phyloP scores from a whole-genome alignment of 2,113 vertebrate species.

The Cyphomyrus plagiostoma region DNA sequence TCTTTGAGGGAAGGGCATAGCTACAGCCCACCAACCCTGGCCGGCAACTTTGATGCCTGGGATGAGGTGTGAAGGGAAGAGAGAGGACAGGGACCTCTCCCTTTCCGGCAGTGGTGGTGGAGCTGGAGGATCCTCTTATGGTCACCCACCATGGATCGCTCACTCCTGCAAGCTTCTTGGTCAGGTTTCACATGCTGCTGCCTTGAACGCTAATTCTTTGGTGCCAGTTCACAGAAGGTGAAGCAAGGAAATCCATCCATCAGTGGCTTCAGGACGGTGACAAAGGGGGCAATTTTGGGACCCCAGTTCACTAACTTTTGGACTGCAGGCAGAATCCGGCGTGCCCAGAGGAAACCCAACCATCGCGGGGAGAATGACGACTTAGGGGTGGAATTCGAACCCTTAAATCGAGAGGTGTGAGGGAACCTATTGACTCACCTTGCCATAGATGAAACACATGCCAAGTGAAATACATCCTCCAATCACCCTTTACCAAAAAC shows the following conservation, averaged over 20 bases:
- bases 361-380: background rate
- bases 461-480: background rate
- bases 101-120: background rate
- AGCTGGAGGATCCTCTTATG: background rate
- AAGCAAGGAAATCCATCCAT: background rate
- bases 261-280: background rate
- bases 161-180: background rate
- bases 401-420: background rate
- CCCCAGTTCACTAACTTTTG: background rate
- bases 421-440: background rate
- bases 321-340: background rate
- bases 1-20: background rate
- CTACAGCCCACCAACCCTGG: background rate
- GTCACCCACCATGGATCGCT: background rate
- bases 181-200: background rate
- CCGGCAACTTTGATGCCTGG: background rate
- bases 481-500: background rate
- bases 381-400: background rate
- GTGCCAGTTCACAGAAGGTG: background rate
- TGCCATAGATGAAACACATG: background rate
- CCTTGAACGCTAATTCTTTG: background rate
- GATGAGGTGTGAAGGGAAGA: background rate
- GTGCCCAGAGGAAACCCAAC: background rate
- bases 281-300: background rate
- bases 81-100: background rate